Percentiles rank a stretch among this genome's conserved stretches.
These are phyloP conservation scores for Stomatorhinus ivindoensis DNA, from an alignment of 2,113 vertebrate species.

Conservation along the genomic window DNA sequence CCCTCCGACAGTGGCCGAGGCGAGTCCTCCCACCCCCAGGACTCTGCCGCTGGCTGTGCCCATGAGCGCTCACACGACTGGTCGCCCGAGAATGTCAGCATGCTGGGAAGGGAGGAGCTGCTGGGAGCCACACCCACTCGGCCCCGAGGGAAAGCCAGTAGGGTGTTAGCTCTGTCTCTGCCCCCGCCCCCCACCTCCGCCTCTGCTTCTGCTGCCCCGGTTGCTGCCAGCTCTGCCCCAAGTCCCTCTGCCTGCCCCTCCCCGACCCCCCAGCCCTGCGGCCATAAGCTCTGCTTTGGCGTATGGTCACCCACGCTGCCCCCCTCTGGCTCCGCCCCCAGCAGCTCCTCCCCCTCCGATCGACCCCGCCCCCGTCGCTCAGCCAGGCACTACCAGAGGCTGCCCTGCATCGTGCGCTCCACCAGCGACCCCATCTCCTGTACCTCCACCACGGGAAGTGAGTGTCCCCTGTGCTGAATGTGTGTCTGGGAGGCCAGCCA, in stretches of 20 bases:
- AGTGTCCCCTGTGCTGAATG: neutral
- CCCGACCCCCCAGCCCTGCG: slow-evolving; percentile 46
- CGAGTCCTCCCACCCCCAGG: slow-evolving; percentile 56
- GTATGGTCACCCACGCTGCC: slow-evolving; percentile 57
- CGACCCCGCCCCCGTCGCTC: slow-evolving; percentile 43
- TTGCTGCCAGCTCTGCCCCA: slow-evolving; percentile 44
- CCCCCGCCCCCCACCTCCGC: slow-evolving; percentile 14
- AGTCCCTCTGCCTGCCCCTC: slow-evolving; percentile 50
- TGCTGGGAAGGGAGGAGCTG: slow-evolving; percentile 59
- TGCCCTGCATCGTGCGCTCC: slow-evolving; percentile 72
- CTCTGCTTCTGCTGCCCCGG: slow-evolving; percentile 25
- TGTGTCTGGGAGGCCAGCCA: neutral
- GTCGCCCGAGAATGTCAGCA: slow-evolving; percentile 63
- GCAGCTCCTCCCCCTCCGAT: slow-evolving; percentile 37
- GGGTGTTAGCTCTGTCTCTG: slow-evolving; percentile 28
- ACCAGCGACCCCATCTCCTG: slow-evolving; percentile 84
- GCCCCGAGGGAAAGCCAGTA: slow-evolving; percentile 36
- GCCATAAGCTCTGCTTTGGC: slow-evolving; percentile 67
- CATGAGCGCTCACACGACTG: slow-evolving; percentile 53
- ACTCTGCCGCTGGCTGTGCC: slow-evolving; percentile 16
- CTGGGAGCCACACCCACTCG: neutral
- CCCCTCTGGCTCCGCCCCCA: slow-evolving; percentile 49
- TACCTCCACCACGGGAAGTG: slow-evolving; percentile 60
- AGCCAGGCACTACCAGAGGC: slow-evolving; percentile 42
- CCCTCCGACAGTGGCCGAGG: slow-evolving; percentile 46